Evolutionary conservation across 2,113 vertebrate genomes (phyloP).

Genomic region (Pelobates fuscus): DNA sequence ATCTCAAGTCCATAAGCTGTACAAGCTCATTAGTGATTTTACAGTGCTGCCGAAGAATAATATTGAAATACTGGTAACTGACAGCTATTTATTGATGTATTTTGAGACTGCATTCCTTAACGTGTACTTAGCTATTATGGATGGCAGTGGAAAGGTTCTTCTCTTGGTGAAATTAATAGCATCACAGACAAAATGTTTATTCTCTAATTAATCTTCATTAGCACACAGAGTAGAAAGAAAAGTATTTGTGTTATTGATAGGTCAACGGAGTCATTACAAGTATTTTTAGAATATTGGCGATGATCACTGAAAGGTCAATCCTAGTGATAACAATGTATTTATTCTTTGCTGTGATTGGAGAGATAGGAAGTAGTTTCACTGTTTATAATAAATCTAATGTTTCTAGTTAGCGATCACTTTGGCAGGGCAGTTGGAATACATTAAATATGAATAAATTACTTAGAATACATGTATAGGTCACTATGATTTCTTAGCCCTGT

Average conservation of each 20-base stretch:
- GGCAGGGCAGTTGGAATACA: too few species aligned
- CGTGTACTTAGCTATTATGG: constrained; percentile 10
- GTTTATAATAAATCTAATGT: not conserved
- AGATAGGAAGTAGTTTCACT: not conserved
- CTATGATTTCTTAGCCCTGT: too few species aligned
- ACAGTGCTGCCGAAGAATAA: not conserved
- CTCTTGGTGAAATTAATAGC: constrained; percentile 28
- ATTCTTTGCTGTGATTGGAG: not conserved
- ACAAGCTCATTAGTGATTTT: constrained; percentile 20
- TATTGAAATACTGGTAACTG: constrained; percentile 16
- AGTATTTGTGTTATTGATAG: constrained; percentile 14
- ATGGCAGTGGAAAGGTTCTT: not conserved
- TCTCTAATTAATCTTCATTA: constrained; percentile 44
- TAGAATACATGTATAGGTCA: too few species aligned
- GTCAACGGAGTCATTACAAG: not conserved
- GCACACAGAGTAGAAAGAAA: not conserved
- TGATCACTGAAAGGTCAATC: not conserved
- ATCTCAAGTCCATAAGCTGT: not conserved
- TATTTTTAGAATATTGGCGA: not conserved
- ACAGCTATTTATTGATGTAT: constrained; percentile 17
- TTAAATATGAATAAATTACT: too few species aligned
- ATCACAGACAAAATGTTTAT: constrained; percentile 21
- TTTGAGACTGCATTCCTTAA: constrained; percentile 19
- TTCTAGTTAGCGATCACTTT: not conserved
- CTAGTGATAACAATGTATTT: not conserved